Evolutionary conservation across 2,113 vertebrate species (phyloP).

Genomic region (Rhinoderma darwinii): DNA sequence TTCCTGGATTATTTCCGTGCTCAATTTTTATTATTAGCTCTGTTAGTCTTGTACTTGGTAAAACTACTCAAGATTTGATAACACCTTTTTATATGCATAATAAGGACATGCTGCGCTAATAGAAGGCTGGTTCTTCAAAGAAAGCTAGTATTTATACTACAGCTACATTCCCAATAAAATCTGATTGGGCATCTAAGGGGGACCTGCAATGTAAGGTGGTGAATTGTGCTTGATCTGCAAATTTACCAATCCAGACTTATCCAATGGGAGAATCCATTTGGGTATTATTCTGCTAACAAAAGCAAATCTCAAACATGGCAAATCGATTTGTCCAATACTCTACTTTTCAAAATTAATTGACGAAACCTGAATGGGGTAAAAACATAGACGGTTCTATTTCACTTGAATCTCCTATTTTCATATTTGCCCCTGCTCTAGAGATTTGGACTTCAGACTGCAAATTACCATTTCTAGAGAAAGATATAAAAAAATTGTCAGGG

Average conservation of each 20-base stretch:
- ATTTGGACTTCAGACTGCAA: neutral
- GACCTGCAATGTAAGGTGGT: neutral
- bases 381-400: neutral
- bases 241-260: no score
- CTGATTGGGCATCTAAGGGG: neutral
- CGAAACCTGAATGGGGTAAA: no score
- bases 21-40: neutral
- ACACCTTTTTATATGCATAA: neutral
- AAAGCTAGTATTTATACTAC: neutral
- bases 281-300: no score
- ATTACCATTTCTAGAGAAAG: neutral
- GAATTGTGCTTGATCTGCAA: neutral
- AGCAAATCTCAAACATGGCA: neutral
- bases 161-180: neutral
- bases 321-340: no score
- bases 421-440: neutral
- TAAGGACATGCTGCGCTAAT: neutral
- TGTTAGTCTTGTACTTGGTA: neutral
- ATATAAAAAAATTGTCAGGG: neutral
- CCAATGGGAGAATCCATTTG: no score
- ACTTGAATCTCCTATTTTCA: neutral
- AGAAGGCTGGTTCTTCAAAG: neutral
- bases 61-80: neutral
- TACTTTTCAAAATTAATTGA: no score
- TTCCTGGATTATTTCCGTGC: neutral